Conservation (phyloP, 2,888 invertebrate species). For the Alloscopus bannaensis region DNA sequence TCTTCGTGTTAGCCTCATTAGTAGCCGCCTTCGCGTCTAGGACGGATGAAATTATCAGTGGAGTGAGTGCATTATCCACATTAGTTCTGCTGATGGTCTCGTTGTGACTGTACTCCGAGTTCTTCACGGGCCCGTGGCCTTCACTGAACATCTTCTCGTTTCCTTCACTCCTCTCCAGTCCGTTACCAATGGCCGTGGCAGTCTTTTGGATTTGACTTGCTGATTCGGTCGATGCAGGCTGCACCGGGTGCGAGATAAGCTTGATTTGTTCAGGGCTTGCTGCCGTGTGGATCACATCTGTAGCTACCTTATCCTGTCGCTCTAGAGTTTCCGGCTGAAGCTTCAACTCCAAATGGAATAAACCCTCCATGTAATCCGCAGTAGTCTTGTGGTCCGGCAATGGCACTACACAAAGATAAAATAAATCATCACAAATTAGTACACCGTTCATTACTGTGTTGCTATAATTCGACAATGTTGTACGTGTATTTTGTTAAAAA, state of each 20-base stretch:
- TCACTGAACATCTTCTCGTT: neutral
- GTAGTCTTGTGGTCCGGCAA: slow-evolving; percentile 82
- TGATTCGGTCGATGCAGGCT: neutral
- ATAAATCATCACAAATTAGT: neutral
- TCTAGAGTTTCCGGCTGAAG: slow-evolving; percentile 62
- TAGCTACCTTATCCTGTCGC: slow-evolving; percentile 15
- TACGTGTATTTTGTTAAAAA: too few species aligned
- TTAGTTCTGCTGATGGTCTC: neutral
- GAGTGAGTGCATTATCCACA: neutral
- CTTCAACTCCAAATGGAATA: slow-evolving; percentile 76
- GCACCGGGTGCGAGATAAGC: slow-evolving; percentile 2
- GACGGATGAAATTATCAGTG: slow-evolving; percentile 15
- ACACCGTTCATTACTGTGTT: too few species aligned
- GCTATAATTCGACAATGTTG: too few species aligned
- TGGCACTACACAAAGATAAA: slow-evolving; percentile 77
- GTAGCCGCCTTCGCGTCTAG: neutral
- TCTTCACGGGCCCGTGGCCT: neutral
- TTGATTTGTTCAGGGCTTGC: slow-evolving; percentile 13
- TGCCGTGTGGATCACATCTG: slow-evolving; percentile 17
- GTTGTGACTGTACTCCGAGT: slow-evolving; percentile 36
- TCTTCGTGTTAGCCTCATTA: neutral
- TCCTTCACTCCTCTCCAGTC: neutral
- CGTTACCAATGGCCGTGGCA: slow-evolving; percentile 10
- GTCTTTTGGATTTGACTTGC: slow-evolving; percentile 50
- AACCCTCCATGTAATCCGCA: slow-evolving; percentile 82